Evolutionary conservation across 1,140 invertebrate species (phyloP), one percentile per base, ranked within the genome.

Genomic region (Glossosoma conforme): DNA sequence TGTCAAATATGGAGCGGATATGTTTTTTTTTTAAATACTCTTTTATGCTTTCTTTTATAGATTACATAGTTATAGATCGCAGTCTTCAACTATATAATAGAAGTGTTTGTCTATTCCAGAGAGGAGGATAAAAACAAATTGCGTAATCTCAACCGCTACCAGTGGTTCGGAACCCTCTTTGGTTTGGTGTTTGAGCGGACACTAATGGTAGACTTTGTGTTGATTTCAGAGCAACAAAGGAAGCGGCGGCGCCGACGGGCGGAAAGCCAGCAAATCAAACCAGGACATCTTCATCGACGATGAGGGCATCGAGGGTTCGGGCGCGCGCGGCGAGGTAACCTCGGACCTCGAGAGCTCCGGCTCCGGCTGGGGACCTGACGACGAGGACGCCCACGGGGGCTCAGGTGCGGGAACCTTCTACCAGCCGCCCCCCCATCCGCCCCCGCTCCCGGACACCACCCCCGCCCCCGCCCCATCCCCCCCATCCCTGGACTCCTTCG

Each of bases 331-430:
- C 69, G 72, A 72, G 56, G 51, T 58, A 58, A 58, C 56, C 59
- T 63, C 63, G 46, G 70, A 72, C 67, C 50, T 55, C 19, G 72
- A 73, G 66, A 72, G 69, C 61, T 75, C 72, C 35, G 72, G 72
- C 47, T 75, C 72, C 57, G 72, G 72, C 44, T 72, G 66, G 68
- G 72, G 72, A 25, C 65, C 72, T 25, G 70, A 73, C 70, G 72
- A 75, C 72, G 72, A 75, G 50, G 72, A 75, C 59, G 44, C 48
- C 68, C 61, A 56, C 49, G 63, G n/a, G 9, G 40, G 30, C 6
- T 53, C 50, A 57, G 55, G 55, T 52, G 47, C 36, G 24, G 40
- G 41, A 22, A 21, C 44, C 20, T 38, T 43, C 9, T 30, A 10
- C 19, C 13, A n/a, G n/a, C 24, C 38, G 18, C 15, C 38, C 13